Conservation (phyloP, 1,140 invertebrate species). For the Parapsyche elsis region DNA sequence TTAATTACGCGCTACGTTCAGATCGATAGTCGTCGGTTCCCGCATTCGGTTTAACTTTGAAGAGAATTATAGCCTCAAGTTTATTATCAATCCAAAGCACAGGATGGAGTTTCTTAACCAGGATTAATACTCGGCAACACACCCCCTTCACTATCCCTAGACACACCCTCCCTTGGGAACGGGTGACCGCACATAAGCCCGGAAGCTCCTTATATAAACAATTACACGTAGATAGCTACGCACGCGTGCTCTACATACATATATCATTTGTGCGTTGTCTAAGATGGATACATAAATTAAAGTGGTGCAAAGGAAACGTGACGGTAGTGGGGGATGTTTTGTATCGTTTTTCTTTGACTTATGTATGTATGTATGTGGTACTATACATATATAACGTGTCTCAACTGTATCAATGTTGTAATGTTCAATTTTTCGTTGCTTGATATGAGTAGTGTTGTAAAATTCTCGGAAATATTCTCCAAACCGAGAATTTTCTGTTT, state of each 20-base stretch:
- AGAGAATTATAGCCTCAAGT: conserved; percentile 17
- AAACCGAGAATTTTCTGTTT: too few relatives aligned
- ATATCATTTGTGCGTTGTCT: not conserved
- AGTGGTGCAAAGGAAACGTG: not conserved
- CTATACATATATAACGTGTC: too few relatives aligned
- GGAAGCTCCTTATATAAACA: conserved; percentile 12
- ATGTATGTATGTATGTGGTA: too few relatives aligned
- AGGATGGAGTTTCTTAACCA: conserved; percentile 1
- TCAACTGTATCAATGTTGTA: too few relatives aligned
- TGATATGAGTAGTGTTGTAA: too few relatives aligned
- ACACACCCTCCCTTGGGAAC: not conserved
- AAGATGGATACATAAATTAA: conserved; percentile 5
- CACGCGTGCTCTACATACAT: not conserved
- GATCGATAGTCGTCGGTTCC: not conserved
- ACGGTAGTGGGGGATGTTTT: not conserved
- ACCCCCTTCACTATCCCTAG: not conserved
- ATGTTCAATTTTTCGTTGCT: too few relatives aligned
- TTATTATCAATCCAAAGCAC: conserved; percentile 23
- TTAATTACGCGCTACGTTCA: not conserved
- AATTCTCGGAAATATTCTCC: too few relatives aligned
- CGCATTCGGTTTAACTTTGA: conserved; percentile 14
- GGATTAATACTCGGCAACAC: not conserved
- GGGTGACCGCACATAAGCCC: conserved; percentile 9
- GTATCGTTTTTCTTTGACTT: not conserved
- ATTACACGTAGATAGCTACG: not conserved